phyloP scores from a whole-genome alignment of 92 coral and sea anemone genomes.

The Hydrozoanthus gracilis region DNA sequence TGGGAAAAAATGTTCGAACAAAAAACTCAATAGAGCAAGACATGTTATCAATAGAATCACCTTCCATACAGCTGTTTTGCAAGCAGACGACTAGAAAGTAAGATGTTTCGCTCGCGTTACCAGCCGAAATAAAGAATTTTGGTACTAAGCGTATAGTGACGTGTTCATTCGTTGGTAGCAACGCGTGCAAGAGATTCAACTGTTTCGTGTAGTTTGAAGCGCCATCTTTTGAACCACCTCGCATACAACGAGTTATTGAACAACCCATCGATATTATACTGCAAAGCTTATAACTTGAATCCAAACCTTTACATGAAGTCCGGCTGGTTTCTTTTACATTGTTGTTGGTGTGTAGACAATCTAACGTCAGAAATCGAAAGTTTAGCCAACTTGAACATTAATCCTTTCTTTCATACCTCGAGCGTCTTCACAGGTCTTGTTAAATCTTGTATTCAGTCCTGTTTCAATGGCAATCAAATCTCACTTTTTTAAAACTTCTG shows the following conservation, averaged over 20 bases:
- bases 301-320: too few species aligned
- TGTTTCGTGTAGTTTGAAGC: neutral
- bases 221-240: neutral
- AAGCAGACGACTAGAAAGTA: conserved; percentile 7
- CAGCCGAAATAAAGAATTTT: conserved; percentile 32
- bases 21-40: conserved; percentile 25
- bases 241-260: conserved; percentile 6
- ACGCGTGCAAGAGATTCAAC: neutral
- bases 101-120: conserved; percentile 8
- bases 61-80: neutral
- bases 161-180: conserved; percentile 6
- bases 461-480: too few species aligned
- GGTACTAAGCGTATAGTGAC: conserved; percentile 24
- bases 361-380: too few species aligned
- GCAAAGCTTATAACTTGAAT: neutral
- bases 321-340: too few species aligned
- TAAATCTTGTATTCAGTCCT: too few species aligned
- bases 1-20: conserved; percentile 8
- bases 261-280: neutral
- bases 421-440: too few species aligned
- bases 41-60: neutral
- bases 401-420: too few species aligned
- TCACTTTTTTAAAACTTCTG: too few species aligned
- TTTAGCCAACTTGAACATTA: too few species aligned
- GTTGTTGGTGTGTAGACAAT: too few species aligned